Base-by-base conservation (phyloP, 2,888 invertebrate species). In the Drosophila cognata region DNA sequence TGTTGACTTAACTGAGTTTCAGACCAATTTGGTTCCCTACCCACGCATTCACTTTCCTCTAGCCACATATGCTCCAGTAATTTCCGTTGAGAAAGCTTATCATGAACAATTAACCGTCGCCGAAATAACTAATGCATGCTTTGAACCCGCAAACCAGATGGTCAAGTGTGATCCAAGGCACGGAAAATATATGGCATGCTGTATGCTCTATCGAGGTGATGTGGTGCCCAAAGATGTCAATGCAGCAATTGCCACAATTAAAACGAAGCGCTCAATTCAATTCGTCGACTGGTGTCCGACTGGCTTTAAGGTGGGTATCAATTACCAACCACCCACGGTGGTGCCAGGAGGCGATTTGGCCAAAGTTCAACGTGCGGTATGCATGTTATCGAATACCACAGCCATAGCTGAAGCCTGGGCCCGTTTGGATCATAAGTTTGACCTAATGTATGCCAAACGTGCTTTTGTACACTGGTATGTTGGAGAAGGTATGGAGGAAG, bases 331-430 rank as follows among this genome's bases (percentile, higher is more conserved):
- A 31, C 97, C 97, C 6, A 97, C 97, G 0, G 97, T 97, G 60
- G 98, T 98, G 0, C 98, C 98, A 0, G 97, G 98, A 25, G 98
- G 98, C 0, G 98, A 98, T 93, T 94, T 97, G 89, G 98, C 98
- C 74, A 98, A 98, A 94, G 98, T 98, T 2, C 97, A 98, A 92
- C 95, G 98, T 60, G 98, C 98, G 18, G 98, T 99, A 11, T 99
- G 99, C 95, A 99, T 99, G 98, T 94, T 99, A 93, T 98, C 98
- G 90, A 99, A 99, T 94, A 99, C 98, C 56, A 99, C 98, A 1
- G 98, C 98, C 79, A 98, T 99, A 91, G 98, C 98, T 5, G 98
- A 98, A 92, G 98, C 98, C 36, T 99, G 98, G 98, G 98, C 98
- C 63, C 95, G 97, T 85, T 94, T 99, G 71, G 97, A 98, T 94